phyloP scores from a whole-genome alignment of 2,888 invertebrate genomes.

The Rapana venosa region DNA sequence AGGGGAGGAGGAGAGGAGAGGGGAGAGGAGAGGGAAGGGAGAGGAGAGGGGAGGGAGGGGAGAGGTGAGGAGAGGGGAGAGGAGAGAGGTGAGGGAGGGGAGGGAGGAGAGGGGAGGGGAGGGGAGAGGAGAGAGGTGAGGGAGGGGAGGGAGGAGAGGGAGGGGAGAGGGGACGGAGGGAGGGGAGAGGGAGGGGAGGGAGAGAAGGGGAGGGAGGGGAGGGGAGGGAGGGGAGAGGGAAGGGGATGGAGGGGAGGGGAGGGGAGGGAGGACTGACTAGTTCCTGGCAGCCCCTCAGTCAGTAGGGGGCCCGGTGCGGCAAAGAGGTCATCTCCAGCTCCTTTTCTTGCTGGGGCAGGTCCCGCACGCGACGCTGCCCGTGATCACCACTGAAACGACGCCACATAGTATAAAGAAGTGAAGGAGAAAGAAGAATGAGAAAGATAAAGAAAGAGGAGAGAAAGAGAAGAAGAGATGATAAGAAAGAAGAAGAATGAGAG shows the following conservation, averaged over 20 bases:
- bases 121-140: not conserved
- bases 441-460: too few species aligned
- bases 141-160: too few species aligned
- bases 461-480: too few species aligned
- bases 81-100: not conserved
- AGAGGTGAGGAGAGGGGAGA: too few species aligned
- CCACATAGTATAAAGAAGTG: not conserved
- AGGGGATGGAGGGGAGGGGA: not conserved
- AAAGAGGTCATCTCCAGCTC: conserved; percentile 61
- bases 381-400: conserved; percentile 24
- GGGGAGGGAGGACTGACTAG: conserved; percentile 54
- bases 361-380: conserved; percentile 54
- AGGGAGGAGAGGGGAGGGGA: not conserved
- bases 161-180: not conserved
- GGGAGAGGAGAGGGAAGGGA: not conserved
- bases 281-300: conserved; percentile 63
- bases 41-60: not conserved
- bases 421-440: too few species aligned
- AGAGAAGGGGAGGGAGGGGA: too few species aligned
- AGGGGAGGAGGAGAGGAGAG: not conserved
- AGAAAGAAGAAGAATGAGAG: too few species aligned
- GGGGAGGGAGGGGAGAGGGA: not conserved
- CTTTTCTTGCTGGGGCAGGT: conserved; percentile 63
- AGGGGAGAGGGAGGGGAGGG: not conserved
- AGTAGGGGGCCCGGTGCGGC: conserved; percentile 46